Evolutionary conservation across 1,140 invertebrate genomes (phyloP).

Genomic region (Goniozus legneri): DNA sequence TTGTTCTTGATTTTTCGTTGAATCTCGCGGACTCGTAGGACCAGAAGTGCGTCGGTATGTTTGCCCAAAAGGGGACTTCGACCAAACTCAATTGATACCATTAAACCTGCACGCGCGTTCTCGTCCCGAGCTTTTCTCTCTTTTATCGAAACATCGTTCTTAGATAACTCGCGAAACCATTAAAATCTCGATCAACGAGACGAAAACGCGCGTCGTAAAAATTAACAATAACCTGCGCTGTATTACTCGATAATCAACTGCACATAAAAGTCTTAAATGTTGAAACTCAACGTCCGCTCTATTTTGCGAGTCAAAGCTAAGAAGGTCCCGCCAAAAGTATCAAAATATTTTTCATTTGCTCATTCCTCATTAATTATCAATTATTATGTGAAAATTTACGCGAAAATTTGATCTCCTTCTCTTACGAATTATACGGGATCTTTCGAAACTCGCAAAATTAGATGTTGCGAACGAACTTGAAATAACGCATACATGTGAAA

Average conservation of each 20-base stretch:
- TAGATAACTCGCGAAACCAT: not conserved
- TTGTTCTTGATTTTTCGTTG: conserved; percentile 9
- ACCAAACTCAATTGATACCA: conserved; percentile 52
- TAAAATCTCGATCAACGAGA: conserved; percentile 11
- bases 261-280: conserved; percentile 48
- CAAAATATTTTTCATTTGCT: too few relatives aligned
- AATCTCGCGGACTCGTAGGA: conserved; percentile 27
- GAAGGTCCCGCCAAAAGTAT: too few relatives aligned
- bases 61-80: conserved; percentile 55
- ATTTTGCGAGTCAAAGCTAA: not conserved
- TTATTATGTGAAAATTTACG: too few relatives aligned
- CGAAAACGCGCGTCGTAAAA: conserved; percentile 30
- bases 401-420: too few relatives aligned
- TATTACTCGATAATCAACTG: conserved; percentile 49
- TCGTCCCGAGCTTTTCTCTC: conserved; percentile 5
- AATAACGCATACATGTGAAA: conserved; percentile 51
- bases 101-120: conserved; percentile 35
- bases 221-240: conserved; percentile 50
- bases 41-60: conserved; percentile 50
- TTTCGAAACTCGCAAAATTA: too few relatives aligned
- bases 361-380: too few relatives aligned
- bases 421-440: too few relatives aligned
- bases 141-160: not conserved
- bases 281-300: conserved; percentile 42
- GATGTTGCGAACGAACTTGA: conserved; percentile 51